Evolutionary conservation across 2,888 invertebrate genomes (phyloP), one percentile per base, ranked within the genome.

Genomic region (Ramazzottius varieornatus): DNA sequence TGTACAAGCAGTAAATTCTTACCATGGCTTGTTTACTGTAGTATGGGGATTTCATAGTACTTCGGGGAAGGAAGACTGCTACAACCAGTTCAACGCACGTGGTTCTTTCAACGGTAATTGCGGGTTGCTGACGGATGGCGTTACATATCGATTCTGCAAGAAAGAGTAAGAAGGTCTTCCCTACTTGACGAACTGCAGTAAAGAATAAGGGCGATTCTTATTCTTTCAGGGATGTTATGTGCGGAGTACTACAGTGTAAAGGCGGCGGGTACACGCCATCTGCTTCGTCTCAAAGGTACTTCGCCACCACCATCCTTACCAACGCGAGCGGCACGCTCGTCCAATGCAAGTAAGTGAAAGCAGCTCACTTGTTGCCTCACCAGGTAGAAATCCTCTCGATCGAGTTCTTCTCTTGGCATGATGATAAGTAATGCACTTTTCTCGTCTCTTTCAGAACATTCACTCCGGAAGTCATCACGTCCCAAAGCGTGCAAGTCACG

Each of bases 341-440:
- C 24, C 54, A 54, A 29, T 54, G 54, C 54, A 54, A 54, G 54
- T 54, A 54, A 40, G 40, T n/a, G n/a, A n/a, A n/a, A n/a, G n/a
- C n/a, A n/a, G n/a, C n/a, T n/a, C n/a, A n/a, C n/a, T n/a, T n/a
- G n/a, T n/a, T n/a, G n/a, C n/a, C n/a, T n/a, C n/a, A n/a, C n/a
- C n/a, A n/a, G n/a, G n/a, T n/a, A n/a, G n/a, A n/a, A n/a, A n/a
- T n/a, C n/a, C n/a, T n/a, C n/a, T n/a, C n/a, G n/a, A n/a, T n/a
- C 40, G 8, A 40, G 40, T 40, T 40, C 40, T 40, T n/a, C n/a
- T n/a, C n/a, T n/a, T n/a, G n/a, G n/a, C n/a, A n/a, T n/a, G n/a
- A n/a, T n/a, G n/a, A n/a, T n/a, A n/a, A n/a, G n/a, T n/a, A n/a
- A n/a, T n/a, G n/a, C n/a, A n/a, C n/a, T n/a, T n/a, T n/a, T n/a